Conservation (phyloP, 2,888 invertebrate genomes). For the Encarsia formosa region DNA sequence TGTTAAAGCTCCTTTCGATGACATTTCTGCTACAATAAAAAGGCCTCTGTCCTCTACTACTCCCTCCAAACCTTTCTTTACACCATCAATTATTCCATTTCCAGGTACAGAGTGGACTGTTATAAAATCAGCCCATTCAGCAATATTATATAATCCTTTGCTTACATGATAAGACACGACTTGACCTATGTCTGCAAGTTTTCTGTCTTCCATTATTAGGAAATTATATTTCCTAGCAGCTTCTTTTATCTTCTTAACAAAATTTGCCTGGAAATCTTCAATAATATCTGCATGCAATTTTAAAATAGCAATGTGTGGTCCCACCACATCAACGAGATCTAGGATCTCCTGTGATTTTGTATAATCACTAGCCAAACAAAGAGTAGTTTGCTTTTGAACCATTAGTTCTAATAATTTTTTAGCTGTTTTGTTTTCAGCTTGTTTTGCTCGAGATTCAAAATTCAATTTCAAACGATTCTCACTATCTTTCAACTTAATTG, state of each 20-base stretch:
- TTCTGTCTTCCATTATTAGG: slow-evolving; percentile 91
- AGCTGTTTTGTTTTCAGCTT: slow-evolving; percentile 61
- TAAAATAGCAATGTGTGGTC: slow-evolving; percentile 79
- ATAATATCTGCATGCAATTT: slow-evolving; percentile 90
- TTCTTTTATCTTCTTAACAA: slow-evolving; percentile 60
- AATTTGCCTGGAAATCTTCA: slow-evolving; percentile 69
- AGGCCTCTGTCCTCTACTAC: slow-evolving; percentile 59
- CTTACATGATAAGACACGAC: slow-evolving; percentile 80
- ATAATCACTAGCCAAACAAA: slow-evolving; percentile 88
- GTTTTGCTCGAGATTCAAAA: slow-evolving; percentile 60
- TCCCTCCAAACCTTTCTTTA: slow-evolving; percentile 50
- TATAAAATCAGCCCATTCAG: slow-evolving; percentile 86
- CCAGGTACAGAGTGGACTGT: slow-evolving; percentile 90
- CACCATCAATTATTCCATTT: slow-evolving; percentile 57
- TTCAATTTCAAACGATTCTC: slow-evolving; percentile 3
- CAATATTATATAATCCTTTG: slow-evolving; percentile 71
- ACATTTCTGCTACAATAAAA: slow-evolving; percentile 86
- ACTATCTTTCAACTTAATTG: too few relatives aligned
- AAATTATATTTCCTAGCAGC: slow-evolving; percentile 80
- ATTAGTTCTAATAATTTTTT: slow-evolving; percentile 72
- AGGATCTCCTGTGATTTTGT: slow-evolving; percentile 67
- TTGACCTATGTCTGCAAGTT: slow-evolving; percentile 95
- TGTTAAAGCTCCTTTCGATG: slow-evolving; percentile 65
- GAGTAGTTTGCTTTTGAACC: slow-evolving; percentile 78
- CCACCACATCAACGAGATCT: slow-evolving; percentile 69